A percentile compares a stretch with the other conserved stretches of the same genome.
Evolutionary conservation across 2,113 vertebrate species (phyloP).

Genomic region (Solenodon paradoxus): DNA sequence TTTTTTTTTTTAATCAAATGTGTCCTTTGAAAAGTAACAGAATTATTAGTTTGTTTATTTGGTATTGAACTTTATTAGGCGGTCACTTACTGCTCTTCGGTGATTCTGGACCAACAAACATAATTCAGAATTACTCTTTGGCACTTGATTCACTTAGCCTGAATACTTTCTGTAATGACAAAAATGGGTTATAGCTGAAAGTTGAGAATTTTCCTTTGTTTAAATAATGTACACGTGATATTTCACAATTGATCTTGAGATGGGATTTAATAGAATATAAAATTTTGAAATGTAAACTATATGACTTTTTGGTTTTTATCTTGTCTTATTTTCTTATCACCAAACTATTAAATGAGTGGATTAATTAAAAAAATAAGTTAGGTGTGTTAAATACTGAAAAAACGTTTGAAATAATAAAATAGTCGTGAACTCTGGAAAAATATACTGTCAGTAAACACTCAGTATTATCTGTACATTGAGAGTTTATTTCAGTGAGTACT

Average conservation of each 20-base stretch:
- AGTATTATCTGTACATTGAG: not conserved
- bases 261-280: not conserved
- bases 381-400: not conserved
- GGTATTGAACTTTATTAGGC: not conserved
- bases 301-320: not conserved
- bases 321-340: not conserved
- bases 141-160: not conserved
- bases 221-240: not conserved
- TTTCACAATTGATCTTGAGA: not conserved
- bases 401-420: not conserved
- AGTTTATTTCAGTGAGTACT: conserved; percentile 12
- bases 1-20: not conserved
- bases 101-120: not conserved
- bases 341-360: not conserved
- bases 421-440: not conserved
- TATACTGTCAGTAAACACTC: not conserved
- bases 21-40: not conserved
- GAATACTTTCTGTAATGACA: not conserved
- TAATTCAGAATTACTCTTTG: not conserved
- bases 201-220: not conserved
- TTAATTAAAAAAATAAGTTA: too few relatives aligned
- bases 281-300: not conserved
- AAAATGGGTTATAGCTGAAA: not conserved
- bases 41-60: not conserved
- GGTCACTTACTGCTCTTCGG: not conserved